Evolutionary conservation across 2,888 invertebrate genomes (phyloP).

Genomic region (Gastracanthus pulcherrimus): DNA sequence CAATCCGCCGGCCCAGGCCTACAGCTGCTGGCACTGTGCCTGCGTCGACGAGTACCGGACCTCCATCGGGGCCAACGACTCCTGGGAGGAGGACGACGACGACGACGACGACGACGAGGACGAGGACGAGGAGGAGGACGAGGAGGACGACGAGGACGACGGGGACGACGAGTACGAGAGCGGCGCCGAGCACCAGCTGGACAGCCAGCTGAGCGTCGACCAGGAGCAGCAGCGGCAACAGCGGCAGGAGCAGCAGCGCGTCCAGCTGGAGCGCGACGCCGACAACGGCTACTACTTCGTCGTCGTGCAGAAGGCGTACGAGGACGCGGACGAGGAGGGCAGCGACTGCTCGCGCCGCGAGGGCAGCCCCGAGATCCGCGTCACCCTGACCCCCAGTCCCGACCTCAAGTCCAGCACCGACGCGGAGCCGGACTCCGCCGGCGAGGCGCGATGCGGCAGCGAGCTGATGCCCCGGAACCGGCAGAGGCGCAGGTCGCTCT

Average conservation of each 20-base stretch:
- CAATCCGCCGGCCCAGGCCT: conserved; percentile 79
- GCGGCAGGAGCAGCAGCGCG: conserved; percentile 44
- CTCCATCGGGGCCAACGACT: conserved; percentile 70
- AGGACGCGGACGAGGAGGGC: conserved; percentile 42
- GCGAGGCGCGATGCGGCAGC: background rate
- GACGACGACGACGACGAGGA: conserved; percentile 52
- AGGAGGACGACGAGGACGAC: conserved; percentile 61
- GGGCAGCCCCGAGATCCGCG: conserved; percentile 71
- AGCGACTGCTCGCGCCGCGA: conserved; percentile 65
- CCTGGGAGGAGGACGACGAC: conserved; percentile 58
- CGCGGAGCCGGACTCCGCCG: conserved; percentile 77
- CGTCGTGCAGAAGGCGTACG: conserved; percentile 36
- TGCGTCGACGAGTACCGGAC: conserved; percentile 87
- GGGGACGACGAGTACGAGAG: conserved; percentile 60
- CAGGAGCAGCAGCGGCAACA: conserved; percentile 61
- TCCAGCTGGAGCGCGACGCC: conserved; percentile 76
- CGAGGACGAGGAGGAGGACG: conserved; percentile 52
- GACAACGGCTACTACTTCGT: conserved; percentile 46
- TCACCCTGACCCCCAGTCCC: conserved; percentile 65
- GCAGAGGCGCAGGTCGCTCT: conserved; percentile 83
- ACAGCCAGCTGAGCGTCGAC: conserved; percentile 54
- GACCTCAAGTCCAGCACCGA: conserved; percentile 47
- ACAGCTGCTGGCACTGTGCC: conserved; percentile 87
- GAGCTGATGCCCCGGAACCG: conserved; percentile 66
- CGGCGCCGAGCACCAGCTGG: conserved; percentile 50